Base-by-base conservation (phyloP, 53 echinoderm and acorn worm genomes). In the Zoroaster sp. region DNA sequence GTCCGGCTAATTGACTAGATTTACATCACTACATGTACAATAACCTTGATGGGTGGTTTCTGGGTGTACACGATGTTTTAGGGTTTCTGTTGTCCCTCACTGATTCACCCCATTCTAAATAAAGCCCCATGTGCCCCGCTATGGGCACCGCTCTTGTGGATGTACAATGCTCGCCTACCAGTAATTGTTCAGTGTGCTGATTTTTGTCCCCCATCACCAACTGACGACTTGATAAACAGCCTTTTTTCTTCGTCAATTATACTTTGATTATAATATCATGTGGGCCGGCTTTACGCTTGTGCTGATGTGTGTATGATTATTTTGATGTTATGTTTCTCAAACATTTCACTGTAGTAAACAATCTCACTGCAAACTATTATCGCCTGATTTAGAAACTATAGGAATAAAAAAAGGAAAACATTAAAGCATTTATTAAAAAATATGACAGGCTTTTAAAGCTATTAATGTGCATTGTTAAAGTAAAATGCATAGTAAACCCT, bases 41-140 rank as follows among this genome's bases (percentile, higher is more conserved):
- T 55, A 78, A 55, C 38, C 59, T 20, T 25, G 39, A n/a, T 59
- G 78, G 78, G 59, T 38, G 78, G 78, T 23, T 78, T 55, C 21
- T 36, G 32, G 35, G 23, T 75, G 21, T 13, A 23, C 43, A 44
- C 5, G 21, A 75, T 23, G 10, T 78, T 78, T 23, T 34, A 18
- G n/a, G 59, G 55, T 5, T 78, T 78, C 55, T 20, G 36, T 59
- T 38, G 54, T 54, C 21, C 78, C 55, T 53, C 38, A 0, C 78
- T 46, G 45, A 63, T 37, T 52, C 78, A 53, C 52, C 39, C 47
- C 36, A 33, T 14, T 59, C 63, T 11, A 28, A 28, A 59, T 59
- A 35, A 17, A 53, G 9, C 35, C 52, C 52, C n/a, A 37, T 42
- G 49, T 78, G 55, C 20, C 59, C 78, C 78, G 38, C n/a, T 21